Conservation (phyloP, 2,797 vertebrate genomes). For the Pangasius sanitwongsei region DNA sequence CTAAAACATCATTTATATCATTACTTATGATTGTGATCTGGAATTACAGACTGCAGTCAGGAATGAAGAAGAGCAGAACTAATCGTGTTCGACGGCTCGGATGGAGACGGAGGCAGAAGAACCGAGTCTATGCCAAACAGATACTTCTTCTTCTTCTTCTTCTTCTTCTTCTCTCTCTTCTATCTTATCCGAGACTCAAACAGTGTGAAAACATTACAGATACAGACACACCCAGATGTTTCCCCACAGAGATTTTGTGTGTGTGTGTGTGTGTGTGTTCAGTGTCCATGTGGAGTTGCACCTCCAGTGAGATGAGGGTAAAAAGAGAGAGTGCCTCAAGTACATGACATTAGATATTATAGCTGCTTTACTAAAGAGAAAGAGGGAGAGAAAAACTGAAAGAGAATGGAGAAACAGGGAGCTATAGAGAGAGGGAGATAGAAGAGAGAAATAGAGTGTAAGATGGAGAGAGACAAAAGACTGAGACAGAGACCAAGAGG, state of each 20-base stretch:
- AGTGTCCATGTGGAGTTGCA: not conserved
- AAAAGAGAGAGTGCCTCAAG: not conserved
- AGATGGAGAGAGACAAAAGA: not conserved
- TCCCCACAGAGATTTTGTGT: not conserved
- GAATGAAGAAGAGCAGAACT: slow-evolving; percentile 22
- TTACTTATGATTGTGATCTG: not conserved
- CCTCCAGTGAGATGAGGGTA: not conserved
- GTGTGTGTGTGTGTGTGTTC: not conserved
- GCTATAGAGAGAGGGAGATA: not conserved
- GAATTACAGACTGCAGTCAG: slow-evolving; percentile 10
- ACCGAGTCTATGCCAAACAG: not conserved
- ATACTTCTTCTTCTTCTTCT: too few species aligned
- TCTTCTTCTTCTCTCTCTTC: not conserved
- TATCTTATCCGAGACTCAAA: slow-evolving; percentile 7
- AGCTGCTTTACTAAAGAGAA: not conserved
- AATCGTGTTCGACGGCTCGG: not conserved
- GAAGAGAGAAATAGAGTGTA: not conserved
- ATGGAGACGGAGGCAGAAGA: not conserved
- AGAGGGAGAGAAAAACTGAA: not conserved
- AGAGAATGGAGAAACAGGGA: not conserved
- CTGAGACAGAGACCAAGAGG: not conserved
- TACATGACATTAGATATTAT: not conserved
- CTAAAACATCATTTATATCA: not conserved
- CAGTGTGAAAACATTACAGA: not conserved
- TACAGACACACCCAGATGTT: not conserved